Evolutionary conservation across 2,888 invertebrate genomes (phyloP).

Genomic region (Campopleginae sp.): DNA sequence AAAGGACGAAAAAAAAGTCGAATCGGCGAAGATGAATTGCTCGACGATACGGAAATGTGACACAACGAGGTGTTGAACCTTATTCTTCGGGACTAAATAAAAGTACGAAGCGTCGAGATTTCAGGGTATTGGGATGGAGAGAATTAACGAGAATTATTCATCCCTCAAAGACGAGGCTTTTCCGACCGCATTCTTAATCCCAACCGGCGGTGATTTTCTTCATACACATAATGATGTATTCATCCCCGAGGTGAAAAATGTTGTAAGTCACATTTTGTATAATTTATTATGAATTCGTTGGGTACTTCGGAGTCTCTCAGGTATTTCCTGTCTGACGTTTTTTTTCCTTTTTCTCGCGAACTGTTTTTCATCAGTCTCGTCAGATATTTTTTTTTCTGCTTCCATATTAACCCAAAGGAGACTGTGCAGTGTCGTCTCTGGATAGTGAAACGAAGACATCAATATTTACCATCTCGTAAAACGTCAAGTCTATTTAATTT

Average conservation of each 20-base stretch:
- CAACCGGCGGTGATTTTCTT: neutral
- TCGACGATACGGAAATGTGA: neutral
- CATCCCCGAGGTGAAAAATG: neutral
- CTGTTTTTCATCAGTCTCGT: constrained; percentile 15
- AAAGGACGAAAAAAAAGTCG: neutral
- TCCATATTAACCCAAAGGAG: constrained; percentile 22
- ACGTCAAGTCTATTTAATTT: constrained; percentile 73
- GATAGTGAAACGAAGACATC: constrained; percentile 67
- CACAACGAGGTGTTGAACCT: constrained; percentile 5
- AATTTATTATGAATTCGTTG: neutral
- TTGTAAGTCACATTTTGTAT: neutral
- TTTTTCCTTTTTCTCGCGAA: neutral
- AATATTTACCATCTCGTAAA: constrained; percentile 74
- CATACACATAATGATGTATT: neutral
- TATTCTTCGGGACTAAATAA: neutral
- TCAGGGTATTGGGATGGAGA: neutral
- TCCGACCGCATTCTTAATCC: neutral
- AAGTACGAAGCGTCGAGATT: neutral
- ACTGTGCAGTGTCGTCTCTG: constrained; percentile 40
- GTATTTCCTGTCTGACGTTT: neutral
- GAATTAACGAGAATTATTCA: neutral
- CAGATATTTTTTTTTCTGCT: constrained; percentile 23
- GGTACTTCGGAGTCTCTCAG: neutral
- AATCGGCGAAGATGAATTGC: neutral
- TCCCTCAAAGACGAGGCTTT: neutral